Evolutionary conservation across 2,888 invertebrate species (phyloP).

Genomic region (Falcaria lacertinaria): DNA sequence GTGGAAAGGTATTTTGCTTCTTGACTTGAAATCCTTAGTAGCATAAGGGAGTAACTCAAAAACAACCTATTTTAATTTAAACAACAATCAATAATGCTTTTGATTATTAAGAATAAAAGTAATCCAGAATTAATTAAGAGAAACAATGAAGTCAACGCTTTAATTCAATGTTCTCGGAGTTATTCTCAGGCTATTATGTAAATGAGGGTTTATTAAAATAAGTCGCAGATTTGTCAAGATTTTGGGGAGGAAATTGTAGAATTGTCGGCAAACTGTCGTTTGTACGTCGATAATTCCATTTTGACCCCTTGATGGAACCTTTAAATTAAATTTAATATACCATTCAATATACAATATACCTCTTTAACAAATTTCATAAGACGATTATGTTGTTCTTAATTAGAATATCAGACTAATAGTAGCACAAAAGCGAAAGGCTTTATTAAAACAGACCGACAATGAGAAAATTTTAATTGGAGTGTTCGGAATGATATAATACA

Average conservation of each 20-base stretch:
- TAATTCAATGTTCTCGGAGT: slow-evolving; percentile 34
- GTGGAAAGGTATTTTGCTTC: too few relatives aligned
- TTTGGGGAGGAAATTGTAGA: slow-evolving; percentile 29
- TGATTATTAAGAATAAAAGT: slow-evolving; percentile 28
- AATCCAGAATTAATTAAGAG: slow-evolving; percentile 44
- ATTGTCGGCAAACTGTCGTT: slow-evolving; percentile 50
- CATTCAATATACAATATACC: slow-evolving; percentile 40
- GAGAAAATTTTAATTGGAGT: slow-evolving; percentile 10
- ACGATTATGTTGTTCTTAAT: slow-evolving; percentile 51
- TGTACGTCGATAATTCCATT: slow-evolving; percentile 34
- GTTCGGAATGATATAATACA: not conserved
- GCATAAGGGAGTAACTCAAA: not conserved
- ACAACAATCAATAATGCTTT: slow-evolving; percentile 5
- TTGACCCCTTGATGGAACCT: slow-evolving; percentile 28
- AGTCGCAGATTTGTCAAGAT: slow-evolving; percentile 8
- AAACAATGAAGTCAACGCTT: slow-evolving; percentile 30
- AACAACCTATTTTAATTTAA: not conserved
- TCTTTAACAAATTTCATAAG: slow-evolving; percentile 27
- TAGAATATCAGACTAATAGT: slow-evolving; percentile 47
- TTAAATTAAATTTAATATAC: slow-evolving; percentile 48
- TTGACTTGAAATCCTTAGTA: too few relatives aligned
- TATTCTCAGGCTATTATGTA: slow-evolving; percentile 41
- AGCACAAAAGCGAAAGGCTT: slow-evolving; percentile 28
- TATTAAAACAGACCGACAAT: slow-evolving; percentile 34
- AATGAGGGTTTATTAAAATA: slow-evolving; percentile 43